Evolutionary conservation across 2,888 invertebrate species (phyloP).

Genomic region (Acronicta psi): DNA sequence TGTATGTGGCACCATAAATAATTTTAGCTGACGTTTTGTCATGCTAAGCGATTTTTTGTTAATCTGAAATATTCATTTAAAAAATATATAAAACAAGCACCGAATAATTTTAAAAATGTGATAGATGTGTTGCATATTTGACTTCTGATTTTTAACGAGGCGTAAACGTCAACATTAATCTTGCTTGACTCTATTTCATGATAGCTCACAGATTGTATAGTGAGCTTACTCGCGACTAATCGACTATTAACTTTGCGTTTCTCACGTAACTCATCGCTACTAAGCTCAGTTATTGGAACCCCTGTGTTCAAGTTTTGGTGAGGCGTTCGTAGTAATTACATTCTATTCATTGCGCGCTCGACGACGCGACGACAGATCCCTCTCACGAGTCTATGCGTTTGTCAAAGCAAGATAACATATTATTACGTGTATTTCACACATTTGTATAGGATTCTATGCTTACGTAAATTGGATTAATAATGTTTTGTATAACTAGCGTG

Average conservation of each 20-base stretch:
- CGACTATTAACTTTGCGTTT: constrained; percentile 45
- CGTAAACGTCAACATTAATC: no score
- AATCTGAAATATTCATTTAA: no score
- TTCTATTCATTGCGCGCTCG: constrained; percentile 59
- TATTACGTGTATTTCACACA: constrained; percentile 17
- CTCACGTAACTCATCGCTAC: constrained; percentile 17
- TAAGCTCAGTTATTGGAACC: constrained; percentile 34
- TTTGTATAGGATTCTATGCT: constrained; percentile 8
- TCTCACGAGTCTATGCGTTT: constrained; percentile 26
- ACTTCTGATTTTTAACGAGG: not conserved
- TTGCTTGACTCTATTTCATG: constrained; percentile 6
- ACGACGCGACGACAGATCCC: constrained; percentile 17
- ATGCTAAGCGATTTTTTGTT: no score
- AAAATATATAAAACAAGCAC: not conserved
- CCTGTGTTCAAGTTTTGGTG: constrained; percentile 48
- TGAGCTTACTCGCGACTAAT: constrained; percentile 11
- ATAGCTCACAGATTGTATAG: constrained; percentile 38
- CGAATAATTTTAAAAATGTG: not conserved
- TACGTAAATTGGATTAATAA: constrained; percentile 34
- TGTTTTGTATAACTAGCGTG: constrained; percentile 14
- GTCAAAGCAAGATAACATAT: constrained; percentile 43
- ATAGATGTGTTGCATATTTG: not conserved
- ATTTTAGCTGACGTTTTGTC: not conserved
- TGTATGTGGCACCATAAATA: not conserved
- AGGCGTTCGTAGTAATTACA: constrained; percentile 60